Conservation (phyloP, 2,888 invertebrate species). For the Tachina lurida region DNA sequence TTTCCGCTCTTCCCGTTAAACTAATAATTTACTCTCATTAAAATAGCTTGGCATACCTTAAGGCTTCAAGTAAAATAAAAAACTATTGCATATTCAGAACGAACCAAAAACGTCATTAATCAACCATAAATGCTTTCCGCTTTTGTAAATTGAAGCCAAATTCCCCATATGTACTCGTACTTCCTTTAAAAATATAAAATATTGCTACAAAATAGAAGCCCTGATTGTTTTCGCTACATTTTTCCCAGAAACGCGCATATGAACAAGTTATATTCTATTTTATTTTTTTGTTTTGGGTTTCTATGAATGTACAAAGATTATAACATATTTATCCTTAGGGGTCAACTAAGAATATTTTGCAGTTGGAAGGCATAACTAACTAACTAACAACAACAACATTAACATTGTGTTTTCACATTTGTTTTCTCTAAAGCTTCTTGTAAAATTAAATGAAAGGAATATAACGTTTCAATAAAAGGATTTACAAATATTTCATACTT, state of each 20-base stretch:
- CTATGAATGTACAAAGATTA: conserved; percentile 40
- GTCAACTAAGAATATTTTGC: conserved; percentile 54
- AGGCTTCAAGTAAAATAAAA: neutral
- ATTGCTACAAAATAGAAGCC: conserved; percentile 49
- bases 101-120: conserved; percentile 51
- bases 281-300: too few relatives aligned
- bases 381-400: conserved; percentile 1
- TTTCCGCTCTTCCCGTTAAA: neutral
- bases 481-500: conserved; percentile 60
- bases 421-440: conserved; percentile 60
- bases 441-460: conserved; percentile 53
- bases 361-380: neutral
- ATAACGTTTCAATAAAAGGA: conserved; percentile 73
- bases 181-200: conserved; percentile 35
- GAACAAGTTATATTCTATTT: neutral
- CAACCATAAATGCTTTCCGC: conserved; percentile 62
- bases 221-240: conserved; percentile 8
- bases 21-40: neutral
- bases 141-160: conserved; percentile 48
- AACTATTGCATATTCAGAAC: neutral
- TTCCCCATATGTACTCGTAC: neutral
- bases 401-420: conserved; percentile 63
- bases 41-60: conserved; percentile 19
- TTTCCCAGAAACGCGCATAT: conserved; percentile 41
- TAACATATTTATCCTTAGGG: conserved; percentile 45